Percentiles rank a stretch among this genome's conserved stretches.
Conservation (phyloP, 2,888 invertebrate species). For the Dinocampus coccinellae region DNA sequence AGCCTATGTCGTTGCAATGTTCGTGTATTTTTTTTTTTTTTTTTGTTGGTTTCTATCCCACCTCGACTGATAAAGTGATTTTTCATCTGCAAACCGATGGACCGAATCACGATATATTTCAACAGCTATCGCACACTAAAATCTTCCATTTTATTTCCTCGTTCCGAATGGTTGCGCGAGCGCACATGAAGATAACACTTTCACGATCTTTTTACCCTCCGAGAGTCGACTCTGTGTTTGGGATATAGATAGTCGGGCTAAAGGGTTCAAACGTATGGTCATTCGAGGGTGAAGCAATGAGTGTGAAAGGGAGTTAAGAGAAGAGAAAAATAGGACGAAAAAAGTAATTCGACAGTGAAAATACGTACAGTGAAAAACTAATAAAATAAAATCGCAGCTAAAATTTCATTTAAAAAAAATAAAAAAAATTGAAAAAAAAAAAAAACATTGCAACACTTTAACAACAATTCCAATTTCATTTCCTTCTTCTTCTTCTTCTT, state of each 20-base stretch:
- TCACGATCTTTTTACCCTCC: constrained; percentile 10
- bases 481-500: constrained; percentile 7
- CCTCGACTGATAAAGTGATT: constrained; percentile 48
- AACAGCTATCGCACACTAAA: constrained; percentile 43
- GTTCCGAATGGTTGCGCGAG: constrained; percentile 3
- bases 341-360: not conserved
- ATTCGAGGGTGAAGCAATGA: constrained; percentile 1
- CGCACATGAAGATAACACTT: constrained; percentile 28
- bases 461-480: not conserved
- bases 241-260: not conserved
- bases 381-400: constrained; percentile 13
- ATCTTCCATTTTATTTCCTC: constrained; percentile 34
- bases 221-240: not conserved
- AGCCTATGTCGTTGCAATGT: not conserved
- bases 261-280: constrained; percentile 18
- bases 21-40: too few relatives aligned
- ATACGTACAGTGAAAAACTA: not conserved
- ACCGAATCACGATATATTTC: constrained; percentile 49
- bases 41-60: not conserved
- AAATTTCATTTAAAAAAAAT: too few relatives aligned
- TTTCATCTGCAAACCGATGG: constrained; percentile 51
- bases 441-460: constrained; percentile 7
- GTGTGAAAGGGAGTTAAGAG: too few relatives aligned
- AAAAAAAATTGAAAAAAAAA: too few relatives aligned
- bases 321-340: constrained; percentile 6